A percentile compares a stretch with the other conserved stretches of the same genome.
Conservation (phyloP, 2,888 invertebrate species). For the Podotricha telesiphe region DNA sequence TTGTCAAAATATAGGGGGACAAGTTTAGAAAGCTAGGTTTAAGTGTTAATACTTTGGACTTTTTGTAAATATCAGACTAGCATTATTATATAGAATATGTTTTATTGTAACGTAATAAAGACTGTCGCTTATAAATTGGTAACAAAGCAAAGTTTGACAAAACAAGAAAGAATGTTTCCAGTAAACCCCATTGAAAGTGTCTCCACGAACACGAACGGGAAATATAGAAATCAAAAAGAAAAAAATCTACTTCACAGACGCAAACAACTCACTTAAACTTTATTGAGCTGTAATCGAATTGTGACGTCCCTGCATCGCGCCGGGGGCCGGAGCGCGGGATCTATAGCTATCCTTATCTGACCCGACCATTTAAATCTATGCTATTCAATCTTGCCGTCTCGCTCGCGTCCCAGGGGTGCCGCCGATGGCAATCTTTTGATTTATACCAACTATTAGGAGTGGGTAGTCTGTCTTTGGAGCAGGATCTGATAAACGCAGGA, state of each 20-base stretch:
- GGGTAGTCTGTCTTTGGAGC: conserved; percentile 75
- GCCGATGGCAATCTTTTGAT: conserved; percentile 84
- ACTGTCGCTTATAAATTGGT: neutral
- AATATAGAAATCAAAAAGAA: conserved; percentile 76
- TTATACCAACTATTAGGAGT: conserved; percentile 84
- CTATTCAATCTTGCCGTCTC: conserved; percentile 83
- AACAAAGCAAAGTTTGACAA: neutral
- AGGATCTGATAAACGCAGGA: conserved; percentile 76
- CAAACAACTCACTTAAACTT: conserved; percentile 84
- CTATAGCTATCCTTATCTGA: conserved; percentile 81
- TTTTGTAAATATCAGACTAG: neutral
- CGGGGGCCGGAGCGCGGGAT: conserved; percentile 69
- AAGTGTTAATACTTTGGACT: neutral
- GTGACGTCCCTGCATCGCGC: conserved; percentile 78
- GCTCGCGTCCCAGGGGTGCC: conserved; percentile 82
- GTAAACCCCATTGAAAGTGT: conserved; percentile 26
- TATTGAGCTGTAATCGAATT: conserved; percentile 84
- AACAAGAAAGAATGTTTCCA: conserved; percentile 19
- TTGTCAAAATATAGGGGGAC: neutral
- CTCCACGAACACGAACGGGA: conserved; percentile 48
- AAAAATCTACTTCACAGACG: conserved; percentile 82
- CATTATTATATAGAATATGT: neutral
- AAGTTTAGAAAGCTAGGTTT: neutral
- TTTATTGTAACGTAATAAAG: conserved; percentile 1
- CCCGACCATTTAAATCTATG: conserved; percentile 83